Evolutionary conservation across 2,113 vertebrate species (phyloP).

Genomic region (Ictalurus furcatus): DNA sequence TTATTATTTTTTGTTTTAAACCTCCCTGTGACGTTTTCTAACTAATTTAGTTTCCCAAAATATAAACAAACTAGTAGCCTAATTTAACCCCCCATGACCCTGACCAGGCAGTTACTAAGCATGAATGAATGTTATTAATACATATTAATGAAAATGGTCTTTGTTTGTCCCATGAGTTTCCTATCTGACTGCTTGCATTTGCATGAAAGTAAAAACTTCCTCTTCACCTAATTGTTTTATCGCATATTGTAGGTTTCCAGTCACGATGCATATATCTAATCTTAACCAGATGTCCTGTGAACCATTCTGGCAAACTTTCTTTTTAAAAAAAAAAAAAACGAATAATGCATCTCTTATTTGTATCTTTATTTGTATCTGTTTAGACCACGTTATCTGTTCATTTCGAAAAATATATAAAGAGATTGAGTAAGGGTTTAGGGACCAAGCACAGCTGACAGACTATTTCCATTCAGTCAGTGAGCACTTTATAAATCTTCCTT

Average conservation of each 20-base stretch:
- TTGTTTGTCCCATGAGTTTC: neutral
- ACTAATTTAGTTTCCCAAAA: neutral
- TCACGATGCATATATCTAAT: neutral
- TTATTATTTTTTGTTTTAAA: neutral
- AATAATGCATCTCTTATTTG: neutral
- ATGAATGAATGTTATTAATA: neutral
- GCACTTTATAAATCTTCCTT: neutral
- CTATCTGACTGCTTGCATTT: neutral
- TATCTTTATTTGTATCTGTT: neutral
- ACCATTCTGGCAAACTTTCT: neutral
- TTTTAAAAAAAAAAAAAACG: neutral
- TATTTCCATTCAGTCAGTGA: neutral
- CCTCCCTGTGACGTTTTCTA: neutral
- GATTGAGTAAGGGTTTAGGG: neutral
- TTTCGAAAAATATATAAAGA: neutral
- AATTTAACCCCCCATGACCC: neutral
- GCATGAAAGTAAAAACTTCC: neutral
- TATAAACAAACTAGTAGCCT: neutral
- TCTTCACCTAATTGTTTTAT: neutral
- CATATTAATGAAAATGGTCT: neutral
- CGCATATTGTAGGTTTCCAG: neutral
- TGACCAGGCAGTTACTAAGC: neutral
- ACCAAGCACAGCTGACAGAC: neutral
- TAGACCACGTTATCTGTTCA: neutral
- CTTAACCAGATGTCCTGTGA: neutral